Base-by-base conservation (phyloP, 2,113 vertebrate genomes). In the Chionomys nivalis region DNA sequence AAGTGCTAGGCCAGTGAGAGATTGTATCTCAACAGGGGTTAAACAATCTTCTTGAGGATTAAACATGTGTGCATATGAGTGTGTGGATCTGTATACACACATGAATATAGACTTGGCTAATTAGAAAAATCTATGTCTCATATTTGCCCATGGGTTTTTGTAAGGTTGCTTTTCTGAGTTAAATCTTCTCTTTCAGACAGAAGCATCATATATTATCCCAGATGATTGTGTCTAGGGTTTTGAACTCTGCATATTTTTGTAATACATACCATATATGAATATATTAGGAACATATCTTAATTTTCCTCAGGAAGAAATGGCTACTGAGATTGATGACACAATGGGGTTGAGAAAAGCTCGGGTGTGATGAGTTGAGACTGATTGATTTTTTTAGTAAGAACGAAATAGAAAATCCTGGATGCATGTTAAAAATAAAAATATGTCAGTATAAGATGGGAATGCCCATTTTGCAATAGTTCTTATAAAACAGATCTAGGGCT, bases 351-450 rank as follows among this genome's bases (percentile, higher is more conserved):
- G 28, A 66, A 94, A 83, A 94, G 23, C 61, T 91, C 21, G 66
- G 2, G 44, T 82, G 44, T 87, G 78, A 83, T 78, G 52, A 89
- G 13, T 52, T 93, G 85, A 94, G 52, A n/a, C 39, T 65, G 24
- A 92, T 10, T 72, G n/a, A 39, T 87, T 93, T 58, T 58, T 94
- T 94, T 95, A 89, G 83, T 89, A 70, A 55, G 42, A n/a, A 94
- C 23, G 49, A 81, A 94, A 75, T 63, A 55, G 72, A 92, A 93
- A 91, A 87, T 87, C 14, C 39, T 78, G 16, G 61, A 39, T 36
- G 44, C 2, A 95, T 14, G 9, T 86, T 81, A 82, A 93, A 89
- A 91, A 63, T 78, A 87, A 90, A 96, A 94, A 78, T 77, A 75
- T 52, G 9, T 17, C 44, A 14, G 52, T 63, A 3, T 31, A 82